Evolutionary conservation across 2,888 invertebrate genomes (phyloP), one percentile per base, ranked within the genome.

Genomic region (Meteorus cinctellus): DNA sequence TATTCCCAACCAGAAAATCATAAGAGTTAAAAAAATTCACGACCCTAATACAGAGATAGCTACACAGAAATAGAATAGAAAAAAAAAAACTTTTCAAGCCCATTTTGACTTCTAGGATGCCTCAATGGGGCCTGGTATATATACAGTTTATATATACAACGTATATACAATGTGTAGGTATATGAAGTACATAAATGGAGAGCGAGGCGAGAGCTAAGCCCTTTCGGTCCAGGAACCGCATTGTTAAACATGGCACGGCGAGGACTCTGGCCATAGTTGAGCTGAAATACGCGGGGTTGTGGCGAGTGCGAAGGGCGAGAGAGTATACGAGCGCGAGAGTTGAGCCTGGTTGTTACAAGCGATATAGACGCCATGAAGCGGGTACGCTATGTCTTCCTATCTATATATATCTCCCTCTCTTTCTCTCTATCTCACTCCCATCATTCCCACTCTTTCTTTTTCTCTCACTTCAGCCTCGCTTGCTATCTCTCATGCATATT

Each of bases 401-500:
- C 74, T 76, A 68, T 41, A 41, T 41, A 12, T 41, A 41, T 41
- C 4, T 41, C 8, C 8, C 8, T 77, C 66, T 59, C 36, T 31
- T 19, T 19, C 65, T 34, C n/a, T 24, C 24, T 24, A 24, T 24
- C 24, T 24, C 24, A 24, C 24, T 31, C n/a, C 8, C 60, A 31
- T 34, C 41, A 27, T 59, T 41, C 31, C 69, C 72, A 72, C 72
- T 72, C 63, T 71, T 65, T 69, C 73, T 75, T 72, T 71, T 48
- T 76, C 59, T 76, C 60, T 24, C 75, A 67, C 59, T 72, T 78
- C 77, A 71, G 74, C 75, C 75, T 67, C 74, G 78, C 76, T 78
- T 75, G 81, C 82, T 82, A 82, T 81, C 83, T 81, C 86, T 88
- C 88, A 89, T 89, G 87, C 88, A 89, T 89, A 89, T 89, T 88